phyloP scores from a whole-genome alignment of 2,888 invertebrate species.

The Xiphydria camelus region DNA sequence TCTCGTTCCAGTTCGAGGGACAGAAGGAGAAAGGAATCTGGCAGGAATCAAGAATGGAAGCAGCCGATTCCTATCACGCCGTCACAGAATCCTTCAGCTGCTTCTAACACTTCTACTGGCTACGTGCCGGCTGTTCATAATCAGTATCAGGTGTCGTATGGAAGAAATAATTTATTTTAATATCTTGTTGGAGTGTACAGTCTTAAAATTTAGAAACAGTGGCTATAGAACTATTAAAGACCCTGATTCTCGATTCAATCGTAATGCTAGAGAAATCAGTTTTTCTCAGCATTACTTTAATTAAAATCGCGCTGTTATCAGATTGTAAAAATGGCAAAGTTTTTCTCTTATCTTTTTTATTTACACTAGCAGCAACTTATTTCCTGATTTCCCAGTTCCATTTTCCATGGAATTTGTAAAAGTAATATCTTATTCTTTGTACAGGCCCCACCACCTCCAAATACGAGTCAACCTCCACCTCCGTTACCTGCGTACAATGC shows the following conservation, averaged over 20 bases:
- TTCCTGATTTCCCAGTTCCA: neutral
- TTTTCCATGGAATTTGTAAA: neutral
- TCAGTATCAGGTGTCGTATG: conserved; percentile 51
- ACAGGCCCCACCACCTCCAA: conserved; percentile 48
- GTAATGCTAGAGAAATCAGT: too few species aligned
- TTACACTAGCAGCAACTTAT: too few species aligned
- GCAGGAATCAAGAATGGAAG: conserved; percentile 47
- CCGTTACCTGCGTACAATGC: conserved; percentile 45
- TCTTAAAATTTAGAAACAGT: too few species aligned
- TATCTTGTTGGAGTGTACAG: too few species aligned
- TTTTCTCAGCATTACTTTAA: too few species aligned
- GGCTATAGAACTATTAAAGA: too few species aligned
- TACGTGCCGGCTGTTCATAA: conserved; percentile 45
- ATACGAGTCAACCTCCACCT: conserved; percentile 52
- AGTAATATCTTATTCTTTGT: neutral
- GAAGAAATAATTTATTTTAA: too few species aligned
- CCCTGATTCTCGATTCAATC: too few species aligned
- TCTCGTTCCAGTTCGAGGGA: conserved; percentile 48
- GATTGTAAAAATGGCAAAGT: too few species aligned
- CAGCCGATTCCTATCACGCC: conserved; percentile 30
- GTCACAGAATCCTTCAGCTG: conserved; percentile 30
- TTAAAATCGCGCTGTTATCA: too few species aligned
- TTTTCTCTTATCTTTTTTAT: too few species aligned
- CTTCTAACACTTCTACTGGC: conserved; percentile 30
- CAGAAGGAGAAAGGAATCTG: conserved; percentile 46